Conservation (phyloP, 1,140 invertebrate species). For the Homarus americanus region DNA sequence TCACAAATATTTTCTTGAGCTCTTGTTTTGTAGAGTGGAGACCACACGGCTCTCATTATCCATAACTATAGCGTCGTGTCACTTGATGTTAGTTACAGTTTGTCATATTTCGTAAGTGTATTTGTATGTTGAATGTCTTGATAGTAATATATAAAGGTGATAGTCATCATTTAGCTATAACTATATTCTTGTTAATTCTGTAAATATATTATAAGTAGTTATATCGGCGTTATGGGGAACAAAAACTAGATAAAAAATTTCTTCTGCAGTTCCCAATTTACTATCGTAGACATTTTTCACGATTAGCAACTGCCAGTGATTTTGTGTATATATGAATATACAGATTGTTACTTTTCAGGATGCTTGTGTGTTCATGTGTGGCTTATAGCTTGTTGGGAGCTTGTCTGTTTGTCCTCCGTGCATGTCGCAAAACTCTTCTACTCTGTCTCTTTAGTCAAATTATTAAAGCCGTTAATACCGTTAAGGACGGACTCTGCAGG, state of each 20-base stretch:
- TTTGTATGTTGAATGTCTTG: neutral
- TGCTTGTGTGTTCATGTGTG: constrained; percentile 41
- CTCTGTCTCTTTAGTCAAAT: constrained; percentile 21
- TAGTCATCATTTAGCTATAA: neutral
- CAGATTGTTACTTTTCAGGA: constrained; percentile 47
- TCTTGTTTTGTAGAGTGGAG: neutral
- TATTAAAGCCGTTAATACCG: neutral
- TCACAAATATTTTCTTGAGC: too few relatives aligned
- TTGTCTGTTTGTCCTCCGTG: constrained; percentile 42
- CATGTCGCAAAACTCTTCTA: constrained; percentile 40
- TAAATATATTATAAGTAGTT: neutral
- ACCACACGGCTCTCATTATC: neutral
- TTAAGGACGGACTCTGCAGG: neutral
- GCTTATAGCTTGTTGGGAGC: constrained; percentile 60
- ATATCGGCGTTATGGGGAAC: neutral
- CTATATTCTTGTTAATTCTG: neutral
- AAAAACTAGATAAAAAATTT: neutral
- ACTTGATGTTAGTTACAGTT: too few relatives aligned
- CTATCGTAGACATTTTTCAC: neutral
- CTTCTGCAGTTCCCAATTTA: neutral
- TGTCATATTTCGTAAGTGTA: neutral
- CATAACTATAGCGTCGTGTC: neutral
- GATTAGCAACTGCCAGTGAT: neutral
- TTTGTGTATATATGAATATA: neutral
- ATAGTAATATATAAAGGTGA: neutral